Evolutionary conservation across 2,113 vertebrate genomes (phyloP), one percentile per base, ranked within the genome.

Genomic region (Capreolus pygargus): DNA sequence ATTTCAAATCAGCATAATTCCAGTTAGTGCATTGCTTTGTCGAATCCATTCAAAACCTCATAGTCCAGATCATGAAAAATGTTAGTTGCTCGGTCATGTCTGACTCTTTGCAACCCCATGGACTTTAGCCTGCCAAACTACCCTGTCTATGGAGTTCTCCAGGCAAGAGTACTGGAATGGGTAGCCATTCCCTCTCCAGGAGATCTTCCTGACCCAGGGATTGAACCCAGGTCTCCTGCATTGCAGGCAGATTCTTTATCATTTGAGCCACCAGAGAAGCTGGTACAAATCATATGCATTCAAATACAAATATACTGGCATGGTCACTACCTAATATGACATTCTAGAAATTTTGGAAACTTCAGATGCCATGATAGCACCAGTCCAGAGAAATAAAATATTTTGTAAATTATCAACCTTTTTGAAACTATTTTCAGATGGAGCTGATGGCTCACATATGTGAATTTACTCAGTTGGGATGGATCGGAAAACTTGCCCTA

Each of bases 1-100:
- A 87, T 54, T 97, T 85, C 76, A 96, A 74, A 79, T 74, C 91
- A 86, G 50, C 55, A 67, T 91, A 33, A 86, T 91, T 93, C 95
- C 86, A 92, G 88, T 30, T 64, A 58, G n/a, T 5, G 0, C 14
- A n/a, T 21, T 91, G 33, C 86, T 91, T 95, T 94, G 95, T 70
- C 79, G 50, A 92, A 79, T 95, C 78, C 47, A 25, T 87, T 93
- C 28, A 52, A 83, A 78, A 82, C 76, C 13, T 94, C 27, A 21
- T 17, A 81, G 47, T 83, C 54, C 23, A 94, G 67, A 74, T 39
- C 36, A 74, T 74, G 36, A 39, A 25, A 74, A 25, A 19, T 6
- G 67, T 74, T 25, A 39, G 36, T 2, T 74, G 67, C 36, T 74
- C 36, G 12, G 67, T 74, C 67, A 74, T 74, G 67, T 74, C 19